phyloP scores from a whole-genome alignment of 23 tunicate genomes.

The Botrylloides violaceus region DNA sequence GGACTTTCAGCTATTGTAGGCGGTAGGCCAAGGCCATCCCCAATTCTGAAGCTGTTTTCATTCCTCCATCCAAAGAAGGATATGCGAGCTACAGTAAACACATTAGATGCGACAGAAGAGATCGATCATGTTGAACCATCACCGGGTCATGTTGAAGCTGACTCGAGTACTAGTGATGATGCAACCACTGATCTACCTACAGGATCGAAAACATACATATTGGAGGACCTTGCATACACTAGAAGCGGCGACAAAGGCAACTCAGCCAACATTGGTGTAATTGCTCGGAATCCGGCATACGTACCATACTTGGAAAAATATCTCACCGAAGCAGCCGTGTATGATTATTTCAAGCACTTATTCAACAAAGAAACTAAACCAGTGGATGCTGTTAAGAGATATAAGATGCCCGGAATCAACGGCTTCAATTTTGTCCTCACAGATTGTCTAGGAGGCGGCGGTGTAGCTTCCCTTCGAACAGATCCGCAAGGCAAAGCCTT shows the following conservation, averaged over 20 bases:
- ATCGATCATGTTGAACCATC: not conserved
- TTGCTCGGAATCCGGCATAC: constrained; percentile 77
- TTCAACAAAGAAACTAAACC: constrained; percentile 27
- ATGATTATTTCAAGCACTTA: constrained; percentile 58
- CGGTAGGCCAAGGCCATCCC: constrained; percentile 77
- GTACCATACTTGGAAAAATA: constrained; percentile 65
- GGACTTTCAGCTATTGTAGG: constrained; percentile 87
- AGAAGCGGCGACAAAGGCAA: constrained; percentile 95
- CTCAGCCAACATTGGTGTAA: constrained; percentile 70
- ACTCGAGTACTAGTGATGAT: not conserved
- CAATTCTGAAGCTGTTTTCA: constrained; percentile 67
- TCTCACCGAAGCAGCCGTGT: constrained; percentile 60
- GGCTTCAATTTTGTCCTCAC: constrained; percentile 77
- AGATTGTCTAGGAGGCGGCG: constrained; percentile 89
- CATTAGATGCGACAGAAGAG: constrained; percentile 5
- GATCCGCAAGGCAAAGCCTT: constrained; percentile 94
- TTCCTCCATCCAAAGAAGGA: constrained; percentile 54
- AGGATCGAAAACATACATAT: constrained; percentile 37
- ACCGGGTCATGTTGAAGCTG: not conserved
- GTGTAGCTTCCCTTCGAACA: constrained; percentile 68
- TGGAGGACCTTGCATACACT: constrained; percentile 74
- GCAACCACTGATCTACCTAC: not conserved
- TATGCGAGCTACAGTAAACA: constrained; percentile 32
- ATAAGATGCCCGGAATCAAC: constrained; percentile 64
- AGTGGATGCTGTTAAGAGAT: constrained; percentile 39